Conservation (phyloP, 2,113 vertebrate species). For the Kryptolebias marmoratus region DNA sequence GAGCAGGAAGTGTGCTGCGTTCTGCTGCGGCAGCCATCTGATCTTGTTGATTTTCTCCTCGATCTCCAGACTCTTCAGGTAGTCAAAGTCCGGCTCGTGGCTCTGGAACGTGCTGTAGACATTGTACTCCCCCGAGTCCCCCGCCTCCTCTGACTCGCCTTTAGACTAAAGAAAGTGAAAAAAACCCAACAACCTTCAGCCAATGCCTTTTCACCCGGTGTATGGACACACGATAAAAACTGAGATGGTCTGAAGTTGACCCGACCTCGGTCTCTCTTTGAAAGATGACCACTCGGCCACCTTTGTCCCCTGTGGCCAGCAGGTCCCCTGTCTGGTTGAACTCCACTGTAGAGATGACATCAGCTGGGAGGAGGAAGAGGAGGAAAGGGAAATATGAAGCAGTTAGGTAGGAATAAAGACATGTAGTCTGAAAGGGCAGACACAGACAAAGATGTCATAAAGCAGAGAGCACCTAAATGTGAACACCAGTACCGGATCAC, state of each 20-base stretch:
- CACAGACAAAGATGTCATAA: not conserved
- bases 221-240: not conserved
- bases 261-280: slow-evolving; percentile 95
- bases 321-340: slow-evolving; percentile 99
- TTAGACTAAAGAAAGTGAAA: slow-evolving; percentile 82
- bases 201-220: not conserved
- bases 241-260: not conserved
- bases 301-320: slow-evolving; percentile 98
- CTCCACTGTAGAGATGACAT: slow-evolving; percentile 98
- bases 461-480: not conserved
- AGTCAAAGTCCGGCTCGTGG: slow-evolving; percentile 98
- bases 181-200: slow-evolving; percentile 6
- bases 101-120: slow-evolving; percentile 99
- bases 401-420: not conserved
- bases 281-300: slow-evolving; percentile 98
- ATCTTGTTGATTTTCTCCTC: slow-evolving; percentile 99
- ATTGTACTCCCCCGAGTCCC: slow-evolving; percentile 94
- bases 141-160: slow-evolving; percentile 87
- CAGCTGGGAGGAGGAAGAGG: slow-evolving; percentile 81
- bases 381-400: not conserved
- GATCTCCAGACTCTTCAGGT: slow-evolving; percentile 98
- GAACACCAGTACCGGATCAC: too few species aligned
- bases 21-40: slow-evolving; percentile 96
- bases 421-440: not conserved
- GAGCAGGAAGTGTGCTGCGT: slow-evolving; percentile 93